Evolutionary conservation across 2,113 vertebrate genomes (phyloP).

Genomic region (Tautogolabrus adspersus): DNA sequence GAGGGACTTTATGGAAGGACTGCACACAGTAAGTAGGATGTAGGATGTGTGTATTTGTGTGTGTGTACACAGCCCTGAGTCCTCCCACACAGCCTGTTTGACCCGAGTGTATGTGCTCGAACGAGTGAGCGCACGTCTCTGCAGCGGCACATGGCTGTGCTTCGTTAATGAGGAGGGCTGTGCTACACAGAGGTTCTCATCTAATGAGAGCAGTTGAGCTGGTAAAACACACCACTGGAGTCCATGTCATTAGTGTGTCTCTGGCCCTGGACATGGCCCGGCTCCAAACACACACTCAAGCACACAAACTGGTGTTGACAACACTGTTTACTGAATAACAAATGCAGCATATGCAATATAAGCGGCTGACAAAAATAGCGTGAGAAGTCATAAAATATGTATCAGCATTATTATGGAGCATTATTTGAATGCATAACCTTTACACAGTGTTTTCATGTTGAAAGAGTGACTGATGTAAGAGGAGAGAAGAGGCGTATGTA

Average conservation of each 20-base stretch:
- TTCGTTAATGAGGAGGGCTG: slow-evolving; percentile 94
- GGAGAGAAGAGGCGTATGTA: background rate
- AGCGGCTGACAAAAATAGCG: background rate
- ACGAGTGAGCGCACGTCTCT: slow-evolving; percentile 74
- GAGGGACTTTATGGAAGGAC: slow-evolving; percentile 72
- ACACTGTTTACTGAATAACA: slow-evolving; percentile 37
- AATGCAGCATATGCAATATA: slow-evolving; percentile 1
- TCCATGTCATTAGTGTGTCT: slow-evolving; percentile 79
- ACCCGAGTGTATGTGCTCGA: slow-evolving; percentile 78
- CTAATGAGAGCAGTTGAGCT: slow-evolving; percentile 99
- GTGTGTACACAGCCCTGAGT: slow-evolving; percentile 59
- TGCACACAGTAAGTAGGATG: slow-evolving; percentile 59
- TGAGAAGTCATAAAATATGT: background rate
- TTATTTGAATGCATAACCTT: slow-evolving; percentile 1
- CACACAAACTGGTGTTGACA: slow-evolving; percentile 52
- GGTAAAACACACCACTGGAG: slow-evolving; percentile 87
- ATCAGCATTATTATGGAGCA: slow-evolving; percentile 1
- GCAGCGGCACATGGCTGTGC: slow-evolving; percentile 95
- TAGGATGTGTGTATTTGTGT: slow-evolving; percentile 16
- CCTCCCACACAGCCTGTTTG: slow-evolving; percentile 79
- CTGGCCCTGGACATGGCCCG: slow-evolving; percentile 66
- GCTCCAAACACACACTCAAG: slow-evolving; percentile 63
- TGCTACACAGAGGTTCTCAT: slow-evolving; percentile 90
- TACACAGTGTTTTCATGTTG: slow-evolving; percentile 4
- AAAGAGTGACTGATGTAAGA: slow-evolving; percentile 3